Percentiles rank a stretch among this genome's conserved stretches.
Evolutionary conservation across 2,888 invertebrate genomes (phyloP).

Genomic region (Acholoe squamosa): DNA sequence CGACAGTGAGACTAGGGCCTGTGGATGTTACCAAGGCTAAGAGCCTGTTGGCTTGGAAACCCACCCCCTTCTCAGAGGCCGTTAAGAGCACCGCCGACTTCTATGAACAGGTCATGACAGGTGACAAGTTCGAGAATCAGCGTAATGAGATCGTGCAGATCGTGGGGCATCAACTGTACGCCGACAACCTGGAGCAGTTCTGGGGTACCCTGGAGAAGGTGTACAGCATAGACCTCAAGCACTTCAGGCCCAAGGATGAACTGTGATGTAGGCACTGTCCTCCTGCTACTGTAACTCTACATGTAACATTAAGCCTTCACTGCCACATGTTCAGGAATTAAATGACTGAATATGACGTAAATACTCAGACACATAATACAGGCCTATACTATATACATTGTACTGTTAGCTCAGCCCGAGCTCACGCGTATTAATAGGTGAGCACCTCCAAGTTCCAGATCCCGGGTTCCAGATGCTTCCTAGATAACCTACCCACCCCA

Average conservation of each 20-base stretch:
- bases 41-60: constrained; percentile 79
- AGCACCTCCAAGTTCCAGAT: no score
- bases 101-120: constrained; percentile 81
- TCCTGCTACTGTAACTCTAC: no score
- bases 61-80: constrained; percentile 80
- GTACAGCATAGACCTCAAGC: constrained; percentile 69
- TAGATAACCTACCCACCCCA: no score
- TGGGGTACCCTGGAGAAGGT: constrained; percentile 68
- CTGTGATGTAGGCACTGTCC: constrained; percentile 61
- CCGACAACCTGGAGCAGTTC: constrained; percentile 66
- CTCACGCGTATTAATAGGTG: no score
- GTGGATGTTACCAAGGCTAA: constrained; percentile 82
- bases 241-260: constrained; percentile 71
- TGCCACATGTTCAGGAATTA: no score
- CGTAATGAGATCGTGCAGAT: constrained; percentile 78
- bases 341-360: no score
- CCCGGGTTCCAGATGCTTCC: no score
- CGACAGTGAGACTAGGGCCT: constrained; percentile 83
- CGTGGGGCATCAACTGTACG: constrained; percentile 73
- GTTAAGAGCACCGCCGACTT: constrained; percentile 81
- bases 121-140: constrained; percentile 71
- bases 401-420: no score
- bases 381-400: no score
- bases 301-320: no score
- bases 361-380: no score